phyloP scores from a whole-genome alignment of 2,797 vertebrate species.

The Lepus townsendii region DNA sequence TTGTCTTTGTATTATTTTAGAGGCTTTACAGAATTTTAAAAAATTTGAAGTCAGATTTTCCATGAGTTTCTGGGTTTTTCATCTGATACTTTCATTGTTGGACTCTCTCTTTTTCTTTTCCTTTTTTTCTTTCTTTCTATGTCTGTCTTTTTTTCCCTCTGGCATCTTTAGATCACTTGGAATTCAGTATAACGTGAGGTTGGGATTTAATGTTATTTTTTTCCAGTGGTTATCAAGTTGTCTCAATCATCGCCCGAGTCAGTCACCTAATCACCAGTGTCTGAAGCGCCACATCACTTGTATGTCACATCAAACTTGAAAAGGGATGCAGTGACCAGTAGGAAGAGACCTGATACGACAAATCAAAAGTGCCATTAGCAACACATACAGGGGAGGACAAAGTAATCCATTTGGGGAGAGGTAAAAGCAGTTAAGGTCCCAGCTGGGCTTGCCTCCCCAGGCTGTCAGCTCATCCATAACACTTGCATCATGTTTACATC shows the following conservation, averaged over 20 bases:
- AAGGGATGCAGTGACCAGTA: not conserved
- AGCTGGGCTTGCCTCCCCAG: not conserved
- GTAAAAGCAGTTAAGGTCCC: not conserved
- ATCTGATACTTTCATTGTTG: slow-evolving; percentile 1
- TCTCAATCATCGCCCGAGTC: not conserved
- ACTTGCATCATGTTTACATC: not conserved
- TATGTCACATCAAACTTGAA: not conserved
- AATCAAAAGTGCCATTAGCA: not conserved
- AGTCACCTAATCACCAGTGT: not conserved
- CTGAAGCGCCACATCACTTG: not conserved
- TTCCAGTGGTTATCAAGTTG: slow-evolving; percentile 7
- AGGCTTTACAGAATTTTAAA: slow-evolving; percentile 8
- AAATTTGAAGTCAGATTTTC: slow-evolving; percentile 46
- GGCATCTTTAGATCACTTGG: slow-evolving; percentile 11
- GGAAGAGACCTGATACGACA: slow-evolving; percentile 5
- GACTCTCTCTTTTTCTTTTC: not conserved
- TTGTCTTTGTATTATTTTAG: slow-evolving; percentile 41
- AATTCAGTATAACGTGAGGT: slow-evolving; percentile 41
- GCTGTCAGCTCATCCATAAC: not conserved
- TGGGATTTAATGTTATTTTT: slow-evolving; percentile 30
- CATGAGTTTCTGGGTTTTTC: slow-evolving; percentile 15
- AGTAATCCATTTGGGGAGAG: not conserved
- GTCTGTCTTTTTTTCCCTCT: not conserved
- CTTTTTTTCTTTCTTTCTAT: not conserved
- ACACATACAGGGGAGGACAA: not conserved